Evolutionary conservation across 53 echinoderm and acorn worm genomes (phyloP).

Genomic region (Paracentrotus lividus): DNA sequence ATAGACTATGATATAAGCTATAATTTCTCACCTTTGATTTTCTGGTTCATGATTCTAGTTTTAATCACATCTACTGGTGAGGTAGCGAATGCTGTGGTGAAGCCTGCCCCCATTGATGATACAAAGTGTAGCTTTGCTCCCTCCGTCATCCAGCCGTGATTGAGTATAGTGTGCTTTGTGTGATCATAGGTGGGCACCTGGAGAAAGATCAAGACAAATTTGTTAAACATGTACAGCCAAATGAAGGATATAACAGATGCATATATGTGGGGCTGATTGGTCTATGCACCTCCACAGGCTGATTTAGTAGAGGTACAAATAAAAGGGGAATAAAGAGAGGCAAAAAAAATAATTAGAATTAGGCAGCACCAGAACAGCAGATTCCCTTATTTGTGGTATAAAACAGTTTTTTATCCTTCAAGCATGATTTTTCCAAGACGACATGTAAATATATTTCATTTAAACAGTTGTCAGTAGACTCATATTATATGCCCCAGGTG

Average conservation of each 20-base stretch:
- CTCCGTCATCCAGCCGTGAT: constrained; percentile 90
- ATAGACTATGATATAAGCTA: not conserved
- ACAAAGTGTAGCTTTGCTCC: constrained; percentile 90
- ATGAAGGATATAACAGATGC: not conserved
- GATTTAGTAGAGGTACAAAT: too few species aligned
- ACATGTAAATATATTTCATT: too few species aligned
- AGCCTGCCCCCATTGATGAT: constrained; percentile 91
- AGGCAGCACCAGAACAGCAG: too few species aligned
- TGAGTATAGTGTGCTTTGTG: constrained; percentile 93
- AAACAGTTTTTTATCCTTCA: too few species aligned
- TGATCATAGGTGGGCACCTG: constrained; percentile 95
- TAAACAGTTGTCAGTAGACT: too few species aligned
- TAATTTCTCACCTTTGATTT: constrained; percentile 87
- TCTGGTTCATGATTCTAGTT: constrained; percentile 98
- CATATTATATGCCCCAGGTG: too few species aligned
- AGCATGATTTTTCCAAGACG: too few species aligned
- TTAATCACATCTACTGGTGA: constrained; percentile 97
- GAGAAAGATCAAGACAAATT: not conserved
- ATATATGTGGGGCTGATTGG: too few species aligned
- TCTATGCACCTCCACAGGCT: too few species aligned
- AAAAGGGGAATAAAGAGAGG: too few species aligned
- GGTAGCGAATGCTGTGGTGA: constrained; percentile 87
- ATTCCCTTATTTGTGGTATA: too few species aligned
- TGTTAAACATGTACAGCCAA: not conserved
- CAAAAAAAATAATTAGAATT: too few species aligned